Conservation (phyloP, 2,113 vertebrate genomes). For the Cairina moschata region DNA sequence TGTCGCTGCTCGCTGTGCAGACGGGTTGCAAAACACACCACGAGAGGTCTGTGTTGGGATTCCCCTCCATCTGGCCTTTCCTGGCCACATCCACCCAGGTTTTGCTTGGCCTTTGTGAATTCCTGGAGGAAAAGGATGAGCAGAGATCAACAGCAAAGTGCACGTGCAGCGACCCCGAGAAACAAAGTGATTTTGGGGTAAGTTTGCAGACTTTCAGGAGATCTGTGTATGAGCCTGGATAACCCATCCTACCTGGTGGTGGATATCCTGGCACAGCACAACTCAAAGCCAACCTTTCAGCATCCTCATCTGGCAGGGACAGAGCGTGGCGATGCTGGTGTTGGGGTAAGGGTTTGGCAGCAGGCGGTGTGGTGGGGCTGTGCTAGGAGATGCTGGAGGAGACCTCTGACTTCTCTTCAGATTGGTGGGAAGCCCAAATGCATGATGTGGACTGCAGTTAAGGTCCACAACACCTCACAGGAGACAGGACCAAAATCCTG, state of each 20-base stretch:
- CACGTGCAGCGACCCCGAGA: rapidly evolving
- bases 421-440: background rate
- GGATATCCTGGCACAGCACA: background rate
- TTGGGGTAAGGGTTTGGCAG: background rate
- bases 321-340: background rate
- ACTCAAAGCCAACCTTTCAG: background rate
- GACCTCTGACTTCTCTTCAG: background rate
- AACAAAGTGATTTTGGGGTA: background rate
- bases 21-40: background rate
- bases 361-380: background rate
- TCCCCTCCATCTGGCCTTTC: background rate
- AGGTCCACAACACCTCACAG: background rate
- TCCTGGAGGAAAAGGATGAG: background rate
- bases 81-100: rapidly evolving
- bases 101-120: background rate
- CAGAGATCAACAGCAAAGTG: background rate
- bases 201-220: background rate
- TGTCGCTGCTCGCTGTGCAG: background rate
- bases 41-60: background rate
- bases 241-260: background rate
- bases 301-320: background rate
- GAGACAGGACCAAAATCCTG: background rate
- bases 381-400: background rate
- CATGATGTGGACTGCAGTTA: background rate
- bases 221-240: background rate